Evolutionary conservation across 1,140 invertebrate genomes (phyloP).

Genomic region (Helicoverpa zea): DNA sequence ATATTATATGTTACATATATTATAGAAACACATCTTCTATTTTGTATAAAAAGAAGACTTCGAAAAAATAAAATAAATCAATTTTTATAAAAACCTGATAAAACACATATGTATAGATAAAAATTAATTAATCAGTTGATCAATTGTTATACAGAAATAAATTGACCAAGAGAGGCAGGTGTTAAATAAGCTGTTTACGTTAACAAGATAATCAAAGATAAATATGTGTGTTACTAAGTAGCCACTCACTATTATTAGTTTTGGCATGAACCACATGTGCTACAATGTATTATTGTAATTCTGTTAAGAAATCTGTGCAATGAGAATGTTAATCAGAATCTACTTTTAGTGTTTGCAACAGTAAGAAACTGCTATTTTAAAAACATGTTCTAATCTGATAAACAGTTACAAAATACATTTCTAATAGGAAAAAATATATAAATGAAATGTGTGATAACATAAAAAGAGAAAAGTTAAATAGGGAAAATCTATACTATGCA

Average conservation of each 20-base stretch:
- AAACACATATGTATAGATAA: not conserved
- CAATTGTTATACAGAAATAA: not conserved
- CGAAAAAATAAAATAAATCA: no score
- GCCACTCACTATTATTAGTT: not conserved
- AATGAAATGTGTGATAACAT: no score
- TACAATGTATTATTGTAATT: not conserved
- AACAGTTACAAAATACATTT: no score
- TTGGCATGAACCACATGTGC: slow-evolving; percentile 3
- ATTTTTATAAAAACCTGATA: no score
- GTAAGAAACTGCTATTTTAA: no score
- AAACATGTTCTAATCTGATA: no score
- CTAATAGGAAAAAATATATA: no score
- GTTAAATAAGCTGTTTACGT: not conserved
- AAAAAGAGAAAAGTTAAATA: no score
- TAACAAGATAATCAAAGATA: slow-evolving; percentile 4
- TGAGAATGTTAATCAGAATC: no score
- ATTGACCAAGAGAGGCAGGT: not conserved
- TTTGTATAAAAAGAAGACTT: no score
- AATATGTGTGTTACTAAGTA: not conserved
- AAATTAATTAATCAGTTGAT: not conserved
- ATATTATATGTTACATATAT: slow-evolving; percentile 42
- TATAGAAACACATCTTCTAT: not conserved
- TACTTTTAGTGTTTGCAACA: no score
- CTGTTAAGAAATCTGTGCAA: not conserved
- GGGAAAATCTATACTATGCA: no score